Conservation (phyloP, 2,888 invertebrate species). For the Drosophila ochracea region DNA sequence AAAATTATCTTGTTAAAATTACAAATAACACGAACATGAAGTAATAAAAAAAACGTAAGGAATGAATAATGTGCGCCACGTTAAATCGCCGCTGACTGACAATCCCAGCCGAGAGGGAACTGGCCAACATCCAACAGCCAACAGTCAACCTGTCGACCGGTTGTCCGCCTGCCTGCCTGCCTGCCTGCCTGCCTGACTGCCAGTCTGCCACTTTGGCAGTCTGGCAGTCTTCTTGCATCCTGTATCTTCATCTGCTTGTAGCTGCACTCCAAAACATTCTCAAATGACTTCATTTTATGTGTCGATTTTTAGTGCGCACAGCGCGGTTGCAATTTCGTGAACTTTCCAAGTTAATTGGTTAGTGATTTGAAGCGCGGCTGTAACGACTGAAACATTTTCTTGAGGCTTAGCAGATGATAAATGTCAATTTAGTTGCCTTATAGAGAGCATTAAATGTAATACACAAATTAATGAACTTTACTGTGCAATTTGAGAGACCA, state of each 20-base stretch:
- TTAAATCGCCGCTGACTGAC: conserved; percentile 74
- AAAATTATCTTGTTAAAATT: conserved; percentile 85
- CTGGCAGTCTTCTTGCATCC: conserved; percentile 22
- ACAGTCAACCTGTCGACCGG: conserved; percentile 57
- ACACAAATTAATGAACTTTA: conserved; percentile 7
- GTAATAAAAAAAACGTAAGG: conserved; percentile 78
- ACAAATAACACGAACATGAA: conserved; percentile 84
- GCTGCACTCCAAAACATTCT: conserved; percentile 67
- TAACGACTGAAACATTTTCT: conserved; percentile 51
- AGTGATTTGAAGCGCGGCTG: conserved; percentile 62
- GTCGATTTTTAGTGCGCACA: conserved; percentile 72
- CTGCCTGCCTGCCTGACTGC: conserved; percentile 14
- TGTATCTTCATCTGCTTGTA: conserved; percentile 42
- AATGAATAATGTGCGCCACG: conserved; percentile 81
- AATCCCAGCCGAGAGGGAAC: conserved; percentile 41
- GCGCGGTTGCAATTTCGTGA: conserved; percentile 74
- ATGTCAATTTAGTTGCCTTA: conserved; percentile 32
- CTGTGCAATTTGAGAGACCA: neutral
- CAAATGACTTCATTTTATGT: conserved; percentile 78
- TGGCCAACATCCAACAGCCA: conserved; percentile 27
- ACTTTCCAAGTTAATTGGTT: conserved; percentile 77
- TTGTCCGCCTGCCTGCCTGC: conserved; percentile 37
- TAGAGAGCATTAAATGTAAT: conserved; percentile 7
- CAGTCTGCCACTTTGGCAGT: conserved; percentile 17
- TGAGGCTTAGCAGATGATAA: conserved; percentile 32